A percentile compares a stretch with the other conserved stretches of the same genome.
These are phyloP conservation scores for Oenanthe oenanthe DNA, from an alignment of 2,113 vertebrate genomes.

Conservation along the genomic window DNA sequence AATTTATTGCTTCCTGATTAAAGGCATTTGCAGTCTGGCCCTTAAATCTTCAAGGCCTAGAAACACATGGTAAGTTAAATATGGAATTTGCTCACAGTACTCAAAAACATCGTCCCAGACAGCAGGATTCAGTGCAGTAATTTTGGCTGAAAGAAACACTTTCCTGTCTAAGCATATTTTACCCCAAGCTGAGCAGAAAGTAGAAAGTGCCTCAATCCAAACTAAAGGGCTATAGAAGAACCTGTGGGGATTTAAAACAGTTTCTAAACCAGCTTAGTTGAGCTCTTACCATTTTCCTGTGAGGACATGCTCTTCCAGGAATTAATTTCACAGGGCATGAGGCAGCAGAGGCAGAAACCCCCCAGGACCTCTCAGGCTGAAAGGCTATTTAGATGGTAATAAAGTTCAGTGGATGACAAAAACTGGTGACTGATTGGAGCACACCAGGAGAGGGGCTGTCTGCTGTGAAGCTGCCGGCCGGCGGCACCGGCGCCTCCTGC, in stretches of 20 bases:
- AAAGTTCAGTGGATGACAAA: slow-evolving; percentile 8
- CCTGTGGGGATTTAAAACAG: neutral
- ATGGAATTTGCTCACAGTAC: neutral
- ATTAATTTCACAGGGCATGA: neutral
- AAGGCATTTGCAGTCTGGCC: slow-evolving; percentile 5
- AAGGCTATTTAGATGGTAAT: slow-evolving; percentile 61
- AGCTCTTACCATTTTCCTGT: neutral
- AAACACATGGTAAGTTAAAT: neutral
- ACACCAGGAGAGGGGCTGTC: neutral
- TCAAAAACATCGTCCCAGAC: neutral
- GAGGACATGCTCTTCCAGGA: neutral
- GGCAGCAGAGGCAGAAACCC: neutral
- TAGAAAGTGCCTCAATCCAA: neutral
- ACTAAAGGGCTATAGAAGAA: neutral
- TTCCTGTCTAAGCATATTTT: neutral
- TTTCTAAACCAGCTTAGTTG: neutral
- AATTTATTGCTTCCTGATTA: slow-evolving; percentile 51
- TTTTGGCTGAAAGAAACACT: neutral
- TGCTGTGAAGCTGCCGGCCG: neutral
- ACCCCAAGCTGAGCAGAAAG: neutral
- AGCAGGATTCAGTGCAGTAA: neutral
- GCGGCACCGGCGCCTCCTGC: neutral
- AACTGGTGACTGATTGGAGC: neutral
- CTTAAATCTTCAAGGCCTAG: slow-evolving; percentile 1
- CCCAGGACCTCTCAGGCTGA: neutral